Percentiles rank a stretch among this genome's conserved stretches.
Conservation (phyloP, 2,888 invertebrate species). For the Auanema sp. region DNA sequence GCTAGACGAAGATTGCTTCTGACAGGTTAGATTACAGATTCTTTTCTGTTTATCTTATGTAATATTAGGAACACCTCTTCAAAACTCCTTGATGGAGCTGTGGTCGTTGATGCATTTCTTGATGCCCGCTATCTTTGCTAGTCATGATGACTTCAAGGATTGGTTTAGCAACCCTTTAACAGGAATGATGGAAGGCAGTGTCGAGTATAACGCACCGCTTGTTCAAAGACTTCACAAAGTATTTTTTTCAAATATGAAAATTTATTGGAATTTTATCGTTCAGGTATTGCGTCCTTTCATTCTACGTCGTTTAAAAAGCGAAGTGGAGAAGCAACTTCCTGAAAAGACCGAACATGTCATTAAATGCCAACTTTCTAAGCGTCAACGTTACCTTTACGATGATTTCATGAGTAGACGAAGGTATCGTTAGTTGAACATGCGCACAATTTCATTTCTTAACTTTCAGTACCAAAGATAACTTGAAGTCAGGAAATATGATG, state of each 20-base stretch:
- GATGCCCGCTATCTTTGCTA: conserved; percentile 94
- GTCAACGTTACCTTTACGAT: conserved; percentile 95
- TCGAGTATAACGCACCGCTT: conserved; percentile 85
- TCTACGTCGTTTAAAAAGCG: conserved; percentile 84
- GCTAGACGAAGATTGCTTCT: conserved; percentile 85
- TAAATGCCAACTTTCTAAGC: conserved; percentile 87
- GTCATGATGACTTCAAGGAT: conserved; percentile 90
- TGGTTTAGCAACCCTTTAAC: conserved; percentile 96
- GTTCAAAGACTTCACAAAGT: conserved; percentile 84
- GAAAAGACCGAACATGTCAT: conserved; percentile 93
- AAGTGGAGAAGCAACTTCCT: conserved; percentile 96
- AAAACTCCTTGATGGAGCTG: conserved; percentile 92
- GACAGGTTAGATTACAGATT: conserved; percentile 73
- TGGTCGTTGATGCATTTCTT: conserved; percentile 98
- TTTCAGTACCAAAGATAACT: conserved; percentile 84
- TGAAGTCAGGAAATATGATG: conserved; percentile 87
- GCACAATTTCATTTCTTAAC: conserved; percentile 6
- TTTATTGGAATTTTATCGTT: not conserved
- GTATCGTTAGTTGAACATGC: conserved; percentile 75
- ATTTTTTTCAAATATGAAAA: no score
- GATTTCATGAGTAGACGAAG: conserved; percentile 97
- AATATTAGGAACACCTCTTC: conserved; percentile 83
- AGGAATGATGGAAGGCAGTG: conserved; percentile 90
- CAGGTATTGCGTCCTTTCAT: conserved; percentile 89
- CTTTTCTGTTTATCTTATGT: no score